A percentile compares a stretch with the other conserved stretches of the same genome.
phyloP scores from a whole-genome alignment of 1,140 invertebrate genomes.

The Heliothis subflexa region DNA sequence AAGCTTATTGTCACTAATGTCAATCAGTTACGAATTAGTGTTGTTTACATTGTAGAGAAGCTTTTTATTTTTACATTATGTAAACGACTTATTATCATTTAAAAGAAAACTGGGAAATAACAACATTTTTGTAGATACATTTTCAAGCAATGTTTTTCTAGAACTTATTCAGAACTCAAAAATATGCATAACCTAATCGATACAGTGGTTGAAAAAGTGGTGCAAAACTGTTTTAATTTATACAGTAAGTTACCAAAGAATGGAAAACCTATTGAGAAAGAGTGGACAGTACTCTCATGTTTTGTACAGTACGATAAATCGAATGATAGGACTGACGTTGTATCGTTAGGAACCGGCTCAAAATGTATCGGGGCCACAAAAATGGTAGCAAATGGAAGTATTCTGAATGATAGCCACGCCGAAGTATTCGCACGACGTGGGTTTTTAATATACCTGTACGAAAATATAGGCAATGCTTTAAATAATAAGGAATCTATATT shows the following conservation, averaged over 20 bases:
- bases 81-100: too few relatives aligned
- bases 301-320: conserved; percentile 87
- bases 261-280: conserved; percentile 92
- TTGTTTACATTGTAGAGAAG: too few relatives aligned
- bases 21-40: too few relatives aligned
- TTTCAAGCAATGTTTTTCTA: too few relatives aligned
- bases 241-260: conserved; percentile 89
- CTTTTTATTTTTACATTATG: too few relatives aligned
- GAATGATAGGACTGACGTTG: conserved; percentile 86
- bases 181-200: conserved; percentile 54
- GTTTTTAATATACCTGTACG: conserved; percentile 92
- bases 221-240: conserved; percentile 62
- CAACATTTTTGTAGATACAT: background rate
- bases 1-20: too few relatives aligned
- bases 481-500: conserved; percentile 79
- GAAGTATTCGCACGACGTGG: conserved; percentile 94
- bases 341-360: conserved; percentile 95
- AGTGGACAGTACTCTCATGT: conserved; percentile 95
- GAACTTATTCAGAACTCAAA: background rate
- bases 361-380: conserved; percentile 94
- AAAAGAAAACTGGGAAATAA: background rate
- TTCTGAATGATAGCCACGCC: conserved; percentile 96
- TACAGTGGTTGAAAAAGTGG: conserved; percentile 64
- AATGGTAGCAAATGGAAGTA: conserved; percentile 89
- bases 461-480: conserved; percentile 86